phyloP scores from a whole-genome alignment of 1,140 invertebrate species.

The Platyura marginata region DNA sequence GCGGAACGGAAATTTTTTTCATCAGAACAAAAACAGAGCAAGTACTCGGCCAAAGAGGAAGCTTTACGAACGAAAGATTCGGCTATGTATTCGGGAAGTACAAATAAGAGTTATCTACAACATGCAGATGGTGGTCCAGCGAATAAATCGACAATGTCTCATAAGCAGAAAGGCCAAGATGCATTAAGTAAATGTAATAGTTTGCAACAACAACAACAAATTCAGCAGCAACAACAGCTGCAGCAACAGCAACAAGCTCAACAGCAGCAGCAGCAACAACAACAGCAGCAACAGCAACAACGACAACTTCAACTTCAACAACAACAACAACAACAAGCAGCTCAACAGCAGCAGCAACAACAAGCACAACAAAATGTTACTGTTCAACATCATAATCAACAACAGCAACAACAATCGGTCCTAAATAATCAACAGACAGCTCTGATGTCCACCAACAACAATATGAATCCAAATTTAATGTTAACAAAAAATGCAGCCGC shows the following conservation, averaged over 20 bases:
- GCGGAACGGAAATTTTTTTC: constrained; percentile 1
- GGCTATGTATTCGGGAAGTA: background rate
- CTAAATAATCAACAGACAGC: too few relatives aligned
- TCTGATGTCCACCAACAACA: background rate
- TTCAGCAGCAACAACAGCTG: background rate
- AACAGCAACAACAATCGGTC: too few relatives aligned
- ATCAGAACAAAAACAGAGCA: constrained; percentile 4
- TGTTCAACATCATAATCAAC: too few relatives aligned
- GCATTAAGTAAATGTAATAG: background rate
- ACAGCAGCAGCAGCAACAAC: constrained; percentile 6
- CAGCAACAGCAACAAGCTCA: constrained; percentile 4
- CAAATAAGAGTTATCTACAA: background rate
- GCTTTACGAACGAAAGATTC: background rate
- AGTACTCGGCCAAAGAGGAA: background rate
- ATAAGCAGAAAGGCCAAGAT: background rate
- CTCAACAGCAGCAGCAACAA: background rate
- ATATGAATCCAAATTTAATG: background rate
- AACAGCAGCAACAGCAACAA: constrained; percentile 5
- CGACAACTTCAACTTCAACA: too few relatives aligned
- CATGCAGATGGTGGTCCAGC: background rate
- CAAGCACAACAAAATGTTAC: too few relatives aligned
- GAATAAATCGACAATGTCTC: background rate
- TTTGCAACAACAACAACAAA: background rate
- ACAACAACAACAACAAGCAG: background rate
- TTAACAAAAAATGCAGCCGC: background rate